Base-by-base conservation (phyloP, 2,888 invertebrate genomes). In the Spatulosminthurus flaviceps region DNA sequence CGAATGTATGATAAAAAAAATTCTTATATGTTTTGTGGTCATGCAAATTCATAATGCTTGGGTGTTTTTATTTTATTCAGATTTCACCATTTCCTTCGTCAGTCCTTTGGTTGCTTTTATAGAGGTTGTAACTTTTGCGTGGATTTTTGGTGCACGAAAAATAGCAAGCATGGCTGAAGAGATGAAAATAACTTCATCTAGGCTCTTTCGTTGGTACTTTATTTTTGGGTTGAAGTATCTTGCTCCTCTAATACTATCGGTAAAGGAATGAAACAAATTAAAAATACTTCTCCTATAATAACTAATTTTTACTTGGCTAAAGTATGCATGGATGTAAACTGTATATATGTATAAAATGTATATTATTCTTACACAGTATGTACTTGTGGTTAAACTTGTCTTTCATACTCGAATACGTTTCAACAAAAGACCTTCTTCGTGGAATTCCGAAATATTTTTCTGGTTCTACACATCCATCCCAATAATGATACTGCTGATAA, bases 91-190 rank as follows among this genome's bases (percentile, higher is more conserved):
- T 9, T 42, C 70, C 5, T 82, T 80, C 60, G 72, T 82, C 13
- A 77, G 74, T 24, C 84, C 82, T 9, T 64, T 78, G 2, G 77
- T 83, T 19, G 51, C 78, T 9, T 41, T 82, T 0, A 51, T 83
- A 19, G 77, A 84, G 78, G 51, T 79, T 28, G 42, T 42, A n/a
- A 76, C 79, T 11, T 73, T 79, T 41, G 77, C 64, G 43, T 80
- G 84, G 80, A 77, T 84, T 29, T 84, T 83, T 72, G 78, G 21
- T 29, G 79, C 81, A 0, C 19, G 43, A 4, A 51, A 81, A 29
- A 34, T 84, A 9, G 21, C 80, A n/a, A 82, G 83, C 24, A 72
- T 81, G 70, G 82, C 82, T 0, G 78, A 82, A 51, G 77, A 79
- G 72, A 83, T 83, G 83, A 70, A 73, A 7, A 79, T 82, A 1